Conservation (phyloP, 2,113 vertebrate species). For the Petrocephalus zakoni region DNA sequence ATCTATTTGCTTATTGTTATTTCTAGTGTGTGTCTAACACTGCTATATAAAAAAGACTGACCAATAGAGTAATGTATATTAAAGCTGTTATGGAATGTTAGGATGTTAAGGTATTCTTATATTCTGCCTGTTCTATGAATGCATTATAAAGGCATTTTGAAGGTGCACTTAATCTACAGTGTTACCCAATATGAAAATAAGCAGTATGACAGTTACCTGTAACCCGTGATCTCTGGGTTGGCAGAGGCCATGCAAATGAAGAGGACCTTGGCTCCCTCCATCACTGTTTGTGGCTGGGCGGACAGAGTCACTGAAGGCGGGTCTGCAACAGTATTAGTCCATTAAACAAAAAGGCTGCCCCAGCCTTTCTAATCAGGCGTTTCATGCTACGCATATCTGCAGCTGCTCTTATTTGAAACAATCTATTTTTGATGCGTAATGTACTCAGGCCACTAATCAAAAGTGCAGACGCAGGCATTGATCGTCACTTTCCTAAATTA, state of each 20-base stretch:
- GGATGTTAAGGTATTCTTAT: neutral
- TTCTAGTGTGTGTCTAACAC: neutral
- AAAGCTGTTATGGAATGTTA: neutral
- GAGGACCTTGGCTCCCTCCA: constrained; percentile 76
- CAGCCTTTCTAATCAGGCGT: neutral
- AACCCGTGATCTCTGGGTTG: constrained; percentile 80
- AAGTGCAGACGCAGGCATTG: neutral
- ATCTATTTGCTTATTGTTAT: too few relatives aligned
- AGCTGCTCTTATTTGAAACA: neutral
- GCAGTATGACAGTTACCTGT: constrained; percentile 63
- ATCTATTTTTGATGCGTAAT: neutral
- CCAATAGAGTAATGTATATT: neutral
- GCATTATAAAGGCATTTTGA: neutral
- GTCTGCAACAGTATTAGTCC: constrained; percentile 54
- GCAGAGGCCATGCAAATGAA: constrained; percentile 80
- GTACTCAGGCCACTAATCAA: neutral
- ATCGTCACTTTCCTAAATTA: neutral
- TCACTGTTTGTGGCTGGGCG: constrained; percentile 76
- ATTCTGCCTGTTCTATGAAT: neutral
- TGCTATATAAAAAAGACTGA: neutral
- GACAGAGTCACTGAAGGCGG: constrained; percentile 79
- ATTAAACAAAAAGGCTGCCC: neutral
- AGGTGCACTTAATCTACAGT: neutral
- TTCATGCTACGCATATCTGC: neutral
- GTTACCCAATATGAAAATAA: neutral